Percentiles rank a stretch among this genome's conserved stretches.
Conservation (phyloP, 2,797 vertebrate species). For the Bovichtus variegatus region DNA sequence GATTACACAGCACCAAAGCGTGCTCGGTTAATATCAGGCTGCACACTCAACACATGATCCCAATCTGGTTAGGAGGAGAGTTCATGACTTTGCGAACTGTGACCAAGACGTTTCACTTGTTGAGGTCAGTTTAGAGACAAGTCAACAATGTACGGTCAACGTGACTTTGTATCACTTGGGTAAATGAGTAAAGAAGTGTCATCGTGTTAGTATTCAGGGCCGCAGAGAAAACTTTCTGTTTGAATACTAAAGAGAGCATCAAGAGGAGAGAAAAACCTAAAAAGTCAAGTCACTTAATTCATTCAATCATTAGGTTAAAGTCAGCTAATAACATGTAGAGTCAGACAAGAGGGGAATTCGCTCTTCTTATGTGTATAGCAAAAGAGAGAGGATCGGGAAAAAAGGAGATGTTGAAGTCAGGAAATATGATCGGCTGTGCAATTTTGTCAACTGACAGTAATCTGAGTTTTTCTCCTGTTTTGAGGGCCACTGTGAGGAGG, state of each 20-base stretch:
- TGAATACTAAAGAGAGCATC: neutral
- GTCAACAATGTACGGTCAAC: neutral
- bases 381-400: neutral
- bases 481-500: neutral
- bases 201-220: neutral
- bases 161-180: neutral
- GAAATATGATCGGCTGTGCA: neutral
- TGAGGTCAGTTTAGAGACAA: constrained; percentile 9
- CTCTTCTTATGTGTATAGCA: neutral
- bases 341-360: neutral
- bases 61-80: constrained; percentile 42
- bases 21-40: constrained; percentile 46
- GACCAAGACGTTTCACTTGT: constrained; percentile 23
- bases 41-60: constrained; percentile 57
- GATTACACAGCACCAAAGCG: constrained; percentile 40
- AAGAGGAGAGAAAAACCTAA: neutral
- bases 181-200: constrained; percentile 16
- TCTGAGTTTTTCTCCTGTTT: too few species aligned
- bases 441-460: too few species aligned
- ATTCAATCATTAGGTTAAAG: neutral
- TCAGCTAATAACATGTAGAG: neutral
- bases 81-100: constrained; percentile 30
- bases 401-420: neutral
- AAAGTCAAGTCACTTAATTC: neutral
- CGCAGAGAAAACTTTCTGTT: neutral